These are phyloP conservation scores for Sylvilagus bachmani DNA, from an alignment of 2,113 vertebrate species.

Conservation along the genomic window DNA sequence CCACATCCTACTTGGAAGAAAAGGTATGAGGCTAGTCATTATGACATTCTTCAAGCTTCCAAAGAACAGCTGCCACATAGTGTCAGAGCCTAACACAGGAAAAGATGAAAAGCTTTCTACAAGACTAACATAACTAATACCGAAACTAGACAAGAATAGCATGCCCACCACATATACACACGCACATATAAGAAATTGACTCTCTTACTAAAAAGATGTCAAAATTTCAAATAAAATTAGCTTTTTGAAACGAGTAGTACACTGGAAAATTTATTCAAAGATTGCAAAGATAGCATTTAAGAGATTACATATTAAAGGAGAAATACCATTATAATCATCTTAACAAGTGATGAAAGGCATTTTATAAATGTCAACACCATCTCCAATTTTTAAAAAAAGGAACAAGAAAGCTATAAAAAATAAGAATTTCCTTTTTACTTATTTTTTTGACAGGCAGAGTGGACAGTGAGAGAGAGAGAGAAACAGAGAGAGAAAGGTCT, in stretches of 20 bases:
- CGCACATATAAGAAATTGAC: not conserved
- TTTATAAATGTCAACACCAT: conserved; percentile 28
- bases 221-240: conserved; percentile 45
- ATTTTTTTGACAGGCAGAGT: too few species aligned
- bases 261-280: conserved; percentile 41
- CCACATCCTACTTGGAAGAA: not conserved
- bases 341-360: conserved; percentile 5
- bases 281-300: conserved; percentile 38
- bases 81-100: not conserved
- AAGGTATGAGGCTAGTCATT: not conserved
- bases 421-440: not conserved
- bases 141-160: not conserved
- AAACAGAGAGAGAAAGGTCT: too few species aligned
- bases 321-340: not conserved
- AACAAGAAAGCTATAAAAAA: conserved; percentile 23
- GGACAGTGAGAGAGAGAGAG: too few species aligned
- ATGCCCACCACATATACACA: not conserved
- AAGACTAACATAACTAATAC: not conserved
- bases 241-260: not conserved
- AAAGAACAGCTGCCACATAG: not conserved
- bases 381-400: not conserved
- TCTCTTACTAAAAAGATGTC: not conserved
- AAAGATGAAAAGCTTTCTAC: conserved; percentile 1
- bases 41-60: conserved; percentile 7
- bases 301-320: conserved; percentile 35